Conservation (phyloP, 2,797 vertebrate species). For the Sciurus carolinensis region DNA sequence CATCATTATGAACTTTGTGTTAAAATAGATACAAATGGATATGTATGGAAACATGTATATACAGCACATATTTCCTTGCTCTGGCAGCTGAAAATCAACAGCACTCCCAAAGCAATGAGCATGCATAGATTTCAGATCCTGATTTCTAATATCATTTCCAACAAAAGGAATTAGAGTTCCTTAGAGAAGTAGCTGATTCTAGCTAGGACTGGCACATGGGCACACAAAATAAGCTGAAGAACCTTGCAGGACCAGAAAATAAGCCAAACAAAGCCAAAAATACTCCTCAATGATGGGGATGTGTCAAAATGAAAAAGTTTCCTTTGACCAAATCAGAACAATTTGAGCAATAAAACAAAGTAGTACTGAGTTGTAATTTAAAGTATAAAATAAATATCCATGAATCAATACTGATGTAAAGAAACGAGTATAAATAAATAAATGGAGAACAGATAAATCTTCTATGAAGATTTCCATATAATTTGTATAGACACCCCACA, state of each 20-base stretch:
- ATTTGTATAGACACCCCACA: neutral
- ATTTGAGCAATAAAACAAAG: neutral
- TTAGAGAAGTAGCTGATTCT: constrained; percentile 13
- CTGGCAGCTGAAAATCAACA: neutral
- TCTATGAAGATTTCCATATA: neutral
- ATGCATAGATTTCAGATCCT: neutral
- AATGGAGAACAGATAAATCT: neutral
- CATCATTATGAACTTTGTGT: neutral
- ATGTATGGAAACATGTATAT: neutral
- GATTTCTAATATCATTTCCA: neutral
- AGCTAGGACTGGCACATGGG: neutral
- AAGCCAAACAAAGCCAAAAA: neutral
- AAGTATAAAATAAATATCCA: constrained; percentile 21
- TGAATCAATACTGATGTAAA: constrained; percentile 1
- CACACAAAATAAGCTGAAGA: neutral
- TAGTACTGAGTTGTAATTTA: neutral
- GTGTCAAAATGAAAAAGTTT: neutral
- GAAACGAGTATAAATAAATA: neutral
- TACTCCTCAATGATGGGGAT: neutral
- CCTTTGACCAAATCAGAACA: neutral
- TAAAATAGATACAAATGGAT: neutral
- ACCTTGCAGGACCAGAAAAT: neutral
- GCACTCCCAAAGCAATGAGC: neutral
- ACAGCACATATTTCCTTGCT: neutral
- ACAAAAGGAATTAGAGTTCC: neutral